These are phyloP conservation scores for Callopanchax toddi DNA, from an alignment of 2,113 vertebrate genomes.

Conservation along the genomic window DNA sequence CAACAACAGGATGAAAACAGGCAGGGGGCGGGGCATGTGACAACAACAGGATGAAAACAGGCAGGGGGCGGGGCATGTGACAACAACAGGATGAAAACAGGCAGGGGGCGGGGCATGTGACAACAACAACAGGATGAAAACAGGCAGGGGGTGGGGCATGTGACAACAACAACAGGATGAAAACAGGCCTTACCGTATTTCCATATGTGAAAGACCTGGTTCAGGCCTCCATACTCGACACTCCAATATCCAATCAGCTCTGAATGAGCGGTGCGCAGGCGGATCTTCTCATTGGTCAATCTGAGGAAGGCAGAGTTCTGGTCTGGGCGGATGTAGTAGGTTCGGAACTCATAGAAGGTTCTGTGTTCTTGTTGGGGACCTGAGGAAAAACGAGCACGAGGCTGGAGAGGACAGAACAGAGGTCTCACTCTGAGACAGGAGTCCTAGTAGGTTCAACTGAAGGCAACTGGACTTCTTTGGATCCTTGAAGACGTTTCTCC, in stretches of 20 bases:
- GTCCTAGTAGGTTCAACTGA: no score
- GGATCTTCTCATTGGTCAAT: constrained; percentile 81
- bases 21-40: neutral
- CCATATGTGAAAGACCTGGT: constrained; percentile 92
- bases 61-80: neutral
- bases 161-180: no score
- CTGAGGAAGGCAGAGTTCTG: constrained; percentile 86
- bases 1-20: neutral
- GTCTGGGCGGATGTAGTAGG: constrained; percentile 84
- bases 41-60: neutral
- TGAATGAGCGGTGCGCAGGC: constrained; percentile 86
- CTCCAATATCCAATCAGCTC: constrained; percentile 90
- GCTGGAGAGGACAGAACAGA: constrained; percentile 39
- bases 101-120: neutral
- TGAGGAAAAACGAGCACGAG: constrained; percentile 71
- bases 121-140: neutral
- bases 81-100: neutral
- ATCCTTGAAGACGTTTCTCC: no score
- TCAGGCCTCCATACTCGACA: constrained; percentile 88
- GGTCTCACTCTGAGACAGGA: constrained; percentile 15
- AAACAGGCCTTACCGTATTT: constrained; percentile 89
- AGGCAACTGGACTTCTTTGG: no score
- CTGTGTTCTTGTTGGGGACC: constrained; percentile 79
- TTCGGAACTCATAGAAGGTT: constrained; percentile 92
- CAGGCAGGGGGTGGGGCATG: no score